phyloP scores from a whole-genome alignment of 2,113 vertebrate species.

The Heterotilapia buettikoferi region DNA sequence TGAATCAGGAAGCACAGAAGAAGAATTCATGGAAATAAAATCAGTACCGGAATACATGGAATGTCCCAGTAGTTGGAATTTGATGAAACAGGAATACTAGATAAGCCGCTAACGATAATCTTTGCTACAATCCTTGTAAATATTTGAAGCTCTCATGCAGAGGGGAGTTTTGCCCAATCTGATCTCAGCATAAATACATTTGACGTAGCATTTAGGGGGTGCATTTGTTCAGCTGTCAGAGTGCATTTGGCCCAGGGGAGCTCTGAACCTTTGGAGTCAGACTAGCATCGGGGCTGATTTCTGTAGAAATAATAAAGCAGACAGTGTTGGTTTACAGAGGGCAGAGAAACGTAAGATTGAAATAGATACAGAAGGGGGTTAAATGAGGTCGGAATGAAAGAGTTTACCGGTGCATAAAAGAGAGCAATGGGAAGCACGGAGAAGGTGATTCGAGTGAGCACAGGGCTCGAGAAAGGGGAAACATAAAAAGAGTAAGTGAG shows the following conservation, averaged over 20 bases:
- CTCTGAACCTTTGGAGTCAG: conserved; percentile 21
- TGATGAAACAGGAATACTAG: not conserved
- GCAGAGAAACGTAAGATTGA: conserved; percentile 22
- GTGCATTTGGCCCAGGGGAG: conserved; percentile 31
- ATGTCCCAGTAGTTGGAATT: not conserved
- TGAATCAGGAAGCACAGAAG: not conserved
- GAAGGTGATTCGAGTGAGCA: conserved; percentile 16
- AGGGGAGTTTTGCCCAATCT: not conserved
- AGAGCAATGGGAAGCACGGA: conserved; percentile 10
- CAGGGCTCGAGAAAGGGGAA: not conserved
- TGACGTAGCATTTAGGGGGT: conserved; percentile 31
- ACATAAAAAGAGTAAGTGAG: not conserved
- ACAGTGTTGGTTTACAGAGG: conserved; percentile 35
- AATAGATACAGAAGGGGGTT: conserved; percentile 51
- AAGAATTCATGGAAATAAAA: not conserved
- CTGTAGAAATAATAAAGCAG: conserved; percentile 40
- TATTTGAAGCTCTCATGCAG: not conserved
- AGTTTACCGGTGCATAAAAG: conserved; percentile 29
- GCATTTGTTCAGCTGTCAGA: conserved; percentile 39
- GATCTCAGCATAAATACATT: conserved; percentile 20
- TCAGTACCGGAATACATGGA: not conserved
- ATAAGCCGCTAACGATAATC: not conserved
- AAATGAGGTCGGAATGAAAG: conserved; percentile 41
- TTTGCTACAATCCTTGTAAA: not conserved
- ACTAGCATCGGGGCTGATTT: conserved; percentile 24